Conservation (phyloP, 2,113 vertebrate genomes). For the Microtus ochrogaster region DNA sequence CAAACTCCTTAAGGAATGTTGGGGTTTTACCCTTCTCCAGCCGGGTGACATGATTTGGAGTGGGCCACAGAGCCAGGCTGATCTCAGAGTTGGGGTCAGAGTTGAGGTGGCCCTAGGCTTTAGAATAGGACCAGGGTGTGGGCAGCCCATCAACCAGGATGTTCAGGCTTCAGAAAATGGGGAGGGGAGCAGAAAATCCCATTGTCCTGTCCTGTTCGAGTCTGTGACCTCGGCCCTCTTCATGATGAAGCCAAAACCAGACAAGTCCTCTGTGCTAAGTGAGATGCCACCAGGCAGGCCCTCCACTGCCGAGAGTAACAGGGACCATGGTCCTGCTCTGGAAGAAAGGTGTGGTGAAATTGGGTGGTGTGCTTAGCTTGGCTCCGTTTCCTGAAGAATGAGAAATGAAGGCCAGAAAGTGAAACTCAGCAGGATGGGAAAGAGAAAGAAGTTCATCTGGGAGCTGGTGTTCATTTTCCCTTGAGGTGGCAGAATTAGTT, state of each 20-base stretch:
- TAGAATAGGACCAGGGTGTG: neutral
- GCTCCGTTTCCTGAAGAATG: neutral
- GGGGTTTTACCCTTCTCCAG: neutral
- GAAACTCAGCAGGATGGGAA: neutral
- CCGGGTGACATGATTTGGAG: neutral
- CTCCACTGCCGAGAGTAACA: neutral
- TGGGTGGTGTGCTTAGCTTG: neutral
- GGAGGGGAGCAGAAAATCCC: neutral
- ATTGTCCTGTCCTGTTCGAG: neutral
- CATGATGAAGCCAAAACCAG: neutral
- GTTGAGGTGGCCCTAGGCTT: neutral
- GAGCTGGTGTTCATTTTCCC: neutral
- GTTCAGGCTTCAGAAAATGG: neutral
- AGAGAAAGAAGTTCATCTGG: neutral
- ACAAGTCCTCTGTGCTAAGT: neutral
- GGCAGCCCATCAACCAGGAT: neutral
- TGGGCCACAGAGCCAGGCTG: neutral
- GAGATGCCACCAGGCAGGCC: neutral
- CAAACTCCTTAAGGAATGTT: neutral
- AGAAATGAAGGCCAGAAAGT: neutral
- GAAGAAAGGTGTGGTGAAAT: neutral
- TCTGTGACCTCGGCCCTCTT: neutral
- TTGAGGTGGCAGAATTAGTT: neutral
- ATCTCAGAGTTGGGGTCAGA: constrained; percentile 29
- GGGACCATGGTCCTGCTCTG: neutral